Evolutionary conservation across 2,113 vertebrate genomes (phyloP).

Genomic region (Cacatua alba): DNA sequence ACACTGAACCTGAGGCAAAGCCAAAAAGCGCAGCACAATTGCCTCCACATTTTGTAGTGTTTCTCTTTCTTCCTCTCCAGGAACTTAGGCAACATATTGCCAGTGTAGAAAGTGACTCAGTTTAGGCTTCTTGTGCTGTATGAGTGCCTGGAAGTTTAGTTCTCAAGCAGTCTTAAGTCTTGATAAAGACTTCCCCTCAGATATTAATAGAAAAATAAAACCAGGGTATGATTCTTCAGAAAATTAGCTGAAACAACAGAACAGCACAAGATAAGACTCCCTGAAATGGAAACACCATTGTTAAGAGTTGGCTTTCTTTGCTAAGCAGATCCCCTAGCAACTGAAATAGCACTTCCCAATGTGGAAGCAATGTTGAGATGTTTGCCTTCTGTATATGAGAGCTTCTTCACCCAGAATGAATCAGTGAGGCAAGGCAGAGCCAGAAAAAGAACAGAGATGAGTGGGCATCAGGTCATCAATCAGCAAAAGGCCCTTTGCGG

Average conservation of each 20-base stretch:
- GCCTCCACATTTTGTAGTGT: neutral
- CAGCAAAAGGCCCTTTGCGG: neutral
- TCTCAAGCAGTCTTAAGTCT: neutral
- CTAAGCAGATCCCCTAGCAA: slow-evolving; percentile 14
- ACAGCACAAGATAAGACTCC: neutral
- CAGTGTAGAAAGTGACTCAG: neutral
- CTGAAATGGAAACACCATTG: neutral
- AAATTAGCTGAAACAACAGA: neutral
- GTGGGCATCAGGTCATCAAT: neutral
- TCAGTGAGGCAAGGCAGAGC: neutral
- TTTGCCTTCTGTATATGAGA: neutral
- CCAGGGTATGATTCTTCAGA: neutral
- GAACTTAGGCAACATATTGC: neutral
- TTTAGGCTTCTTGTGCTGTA: neutral
- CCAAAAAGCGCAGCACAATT: neutral
- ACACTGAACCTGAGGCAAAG: neutral
- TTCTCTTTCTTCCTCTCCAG: neutral
- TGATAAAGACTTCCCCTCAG: neutral
- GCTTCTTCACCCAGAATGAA: neutral
- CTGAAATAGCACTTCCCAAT: neutral
- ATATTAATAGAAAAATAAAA: neutral
- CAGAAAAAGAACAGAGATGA: neutral
- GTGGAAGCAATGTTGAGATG: neutral
- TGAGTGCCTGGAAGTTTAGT: neutral
- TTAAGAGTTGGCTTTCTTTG: neutral